Conservation (phyloP, 2,797 vertebrate genomes). For the Fratercula arctica region DNA sequence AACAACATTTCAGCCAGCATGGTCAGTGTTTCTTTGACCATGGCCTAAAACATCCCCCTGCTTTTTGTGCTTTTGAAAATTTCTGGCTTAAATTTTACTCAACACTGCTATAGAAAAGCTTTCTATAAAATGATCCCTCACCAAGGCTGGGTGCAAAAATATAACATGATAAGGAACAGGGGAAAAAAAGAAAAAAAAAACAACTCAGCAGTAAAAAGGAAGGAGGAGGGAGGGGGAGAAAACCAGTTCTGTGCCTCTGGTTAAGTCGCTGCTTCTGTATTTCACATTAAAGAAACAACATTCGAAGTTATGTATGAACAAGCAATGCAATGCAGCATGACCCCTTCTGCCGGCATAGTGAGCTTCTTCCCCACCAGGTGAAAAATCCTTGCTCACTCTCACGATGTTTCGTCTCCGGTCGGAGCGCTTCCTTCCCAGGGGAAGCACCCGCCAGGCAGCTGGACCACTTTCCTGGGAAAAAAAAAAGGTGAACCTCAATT, state of each 20-base stretch:
- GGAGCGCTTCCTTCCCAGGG: not conserved
- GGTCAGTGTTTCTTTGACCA: not conserved
- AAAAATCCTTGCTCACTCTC: not conserved
- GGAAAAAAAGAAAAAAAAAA: not conserved
- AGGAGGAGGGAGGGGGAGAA: not conserved
- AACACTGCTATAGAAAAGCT: not conserved
- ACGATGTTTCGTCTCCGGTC: rapidly evolving
- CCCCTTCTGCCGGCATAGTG: not conserved
- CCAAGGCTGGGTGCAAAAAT: not conserved
- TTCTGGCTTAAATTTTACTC: not conserved
- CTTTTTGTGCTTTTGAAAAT: not conserved
- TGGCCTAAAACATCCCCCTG: not conserved
- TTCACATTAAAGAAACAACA: not conserved
- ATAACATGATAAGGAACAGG: not conserved
- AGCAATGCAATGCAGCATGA: not conserved
- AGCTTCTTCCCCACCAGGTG: not conserved
- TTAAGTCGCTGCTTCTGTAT: not conserved
- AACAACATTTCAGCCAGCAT: not conserved
- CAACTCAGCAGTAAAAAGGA: not conserved
- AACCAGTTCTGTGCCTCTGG: not conserved
- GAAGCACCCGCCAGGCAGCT: not conserved
- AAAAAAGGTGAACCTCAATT: not conserved
- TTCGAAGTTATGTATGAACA: not conserved
- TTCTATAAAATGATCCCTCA: not conserved
- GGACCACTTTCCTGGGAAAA: not conserved